phyloP scores from a whole-genome alignment of 2,797 vertebrate species.

The Orientallactaga sibirica region DNA sequence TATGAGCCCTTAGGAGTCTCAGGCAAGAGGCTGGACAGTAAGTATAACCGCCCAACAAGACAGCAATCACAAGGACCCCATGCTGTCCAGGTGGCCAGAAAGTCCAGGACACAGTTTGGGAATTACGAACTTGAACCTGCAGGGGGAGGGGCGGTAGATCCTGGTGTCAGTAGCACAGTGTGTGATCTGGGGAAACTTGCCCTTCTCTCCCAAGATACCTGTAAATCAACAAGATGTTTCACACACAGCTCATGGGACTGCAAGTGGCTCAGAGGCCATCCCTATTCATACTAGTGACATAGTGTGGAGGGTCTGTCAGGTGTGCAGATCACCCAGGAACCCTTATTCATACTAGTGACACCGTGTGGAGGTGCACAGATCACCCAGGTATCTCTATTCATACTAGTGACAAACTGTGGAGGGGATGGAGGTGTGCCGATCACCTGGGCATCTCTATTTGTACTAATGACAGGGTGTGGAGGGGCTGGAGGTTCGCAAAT shows the following conservation, averaged over 20 bases:
- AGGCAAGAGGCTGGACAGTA: background rate
- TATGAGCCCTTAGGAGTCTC: background rate
- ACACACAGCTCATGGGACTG: accelerated
- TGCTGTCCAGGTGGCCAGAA: background rate
- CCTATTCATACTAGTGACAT: too few relatives aligned
- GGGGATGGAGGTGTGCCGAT: too few relatives aligned
- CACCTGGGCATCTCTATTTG: background rate
- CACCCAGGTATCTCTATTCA: too few relatives aligned
- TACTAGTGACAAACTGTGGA: too few relatives aligned
- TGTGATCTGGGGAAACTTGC: background rate
- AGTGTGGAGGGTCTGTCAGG: too few relatives aligned
- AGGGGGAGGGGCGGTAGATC: background rate
- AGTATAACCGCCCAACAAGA: background rate
- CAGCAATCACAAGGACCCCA: background rate
- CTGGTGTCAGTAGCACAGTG: background rate
- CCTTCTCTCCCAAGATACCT: too few relatives aligned
- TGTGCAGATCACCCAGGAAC: too few relatives aligned
- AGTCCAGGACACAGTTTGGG: background rate
- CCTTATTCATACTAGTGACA: too few relatives aligned
- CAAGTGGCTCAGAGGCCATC: background rate
- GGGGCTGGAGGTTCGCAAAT: too few relatives aligned
- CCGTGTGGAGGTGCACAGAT: too few relatives aligned
- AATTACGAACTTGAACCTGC: background rate
- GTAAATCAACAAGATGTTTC: background rate
- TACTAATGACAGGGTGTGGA: background rate